These are phyloP conservation scores for Dicrostonyx torquatus DNA, from an alignment of 2,797 vertebrate genomes.

Conservation along the genomic window DNA sequence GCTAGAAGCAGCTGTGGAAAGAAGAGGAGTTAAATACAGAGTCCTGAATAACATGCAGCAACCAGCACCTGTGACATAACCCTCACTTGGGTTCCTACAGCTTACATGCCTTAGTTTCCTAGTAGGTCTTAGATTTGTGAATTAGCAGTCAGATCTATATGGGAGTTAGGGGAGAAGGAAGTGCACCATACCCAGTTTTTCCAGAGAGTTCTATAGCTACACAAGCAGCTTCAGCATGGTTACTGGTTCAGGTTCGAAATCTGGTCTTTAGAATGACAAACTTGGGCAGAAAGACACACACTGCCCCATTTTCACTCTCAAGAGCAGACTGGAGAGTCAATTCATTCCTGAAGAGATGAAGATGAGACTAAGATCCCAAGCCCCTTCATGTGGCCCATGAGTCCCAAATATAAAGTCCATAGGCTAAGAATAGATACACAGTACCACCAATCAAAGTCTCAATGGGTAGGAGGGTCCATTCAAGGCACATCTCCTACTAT, in stretches of 20 bases:
- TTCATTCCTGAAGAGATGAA: not conserved
- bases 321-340: not conserved
- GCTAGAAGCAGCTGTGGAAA: not conserved
- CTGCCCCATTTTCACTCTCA: not conserved
- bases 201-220: not conserved
- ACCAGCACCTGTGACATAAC: not conserved
- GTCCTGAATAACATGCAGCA: not conserved
- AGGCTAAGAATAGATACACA: not conserved
- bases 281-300: not conserved
- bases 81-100: not conserved
- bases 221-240: not conserved
- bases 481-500: not conserved
- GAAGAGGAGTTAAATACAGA: not conserved
- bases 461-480: not conserved
- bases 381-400: not conserved
- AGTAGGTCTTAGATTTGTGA: not conserved
- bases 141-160: not conserved
- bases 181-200: too few species aligned
- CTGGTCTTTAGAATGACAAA: not conserved
- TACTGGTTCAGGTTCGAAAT: not conserved
- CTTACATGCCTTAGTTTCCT: not conserved
- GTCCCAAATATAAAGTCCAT: not conserved
- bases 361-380: not conserved
- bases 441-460: not conserved
- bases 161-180: not conserved